Percentiles rank a stretch among this genome's conserved stretches.
Conservation (phyloP, 2,888 invertebrate genomes). For the Ophion ellenae region DNA sequence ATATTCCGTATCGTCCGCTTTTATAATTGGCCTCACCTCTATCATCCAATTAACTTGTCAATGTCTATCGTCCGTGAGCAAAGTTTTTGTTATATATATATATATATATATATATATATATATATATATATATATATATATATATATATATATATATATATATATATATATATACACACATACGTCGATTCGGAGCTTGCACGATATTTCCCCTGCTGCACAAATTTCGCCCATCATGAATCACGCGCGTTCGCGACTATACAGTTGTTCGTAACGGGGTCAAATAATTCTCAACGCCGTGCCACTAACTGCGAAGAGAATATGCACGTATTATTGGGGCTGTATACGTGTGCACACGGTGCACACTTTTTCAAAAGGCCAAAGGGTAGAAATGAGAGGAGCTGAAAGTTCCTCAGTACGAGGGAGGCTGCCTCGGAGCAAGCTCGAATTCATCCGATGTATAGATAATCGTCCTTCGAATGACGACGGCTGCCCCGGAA, state of each 20-base stretch:
- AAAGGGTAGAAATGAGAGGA: too few species aligned
- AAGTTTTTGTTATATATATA: conserved; percentile 36
- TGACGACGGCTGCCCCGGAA: conserved; percentile 8
- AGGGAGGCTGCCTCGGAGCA: neutral
- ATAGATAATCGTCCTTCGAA: conserved; percentile 12
- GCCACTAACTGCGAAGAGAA: neutral
- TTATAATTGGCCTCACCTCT: conserved; percentile 17
- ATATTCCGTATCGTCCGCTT: conserved; percentile 4
- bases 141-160: too few species aligned
- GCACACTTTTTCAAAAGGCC: neutral
- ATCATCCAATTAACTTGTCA: conserved; percentile 49
- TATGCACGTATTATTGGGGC: neutral
- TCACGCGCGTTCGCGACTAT: neutral
- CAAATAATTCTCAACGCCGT: conserved; percentile 1
- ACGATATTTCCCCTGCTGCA: neutral
- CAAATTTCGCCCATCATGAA: neutral
- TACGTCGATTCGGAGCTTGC: conserved; percentile 1
- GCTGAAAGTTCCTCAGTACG: conserved; percentile 21
- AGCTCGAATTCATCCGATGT: neutral
- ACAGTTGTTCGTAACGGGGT: neutral
- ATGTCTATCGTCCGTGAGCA: conserved; percentile 10
- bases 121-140: too few species aligned
- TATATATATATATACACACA: neutral
- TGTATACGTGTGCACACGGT: neutral
- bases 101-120: neutral